Evolutionary conservation across 1,140 invertebrate genomes (phyloP), one percentile per base, ranked within the genome.

Genomic region (Hypothenemus hampei): DNA sequence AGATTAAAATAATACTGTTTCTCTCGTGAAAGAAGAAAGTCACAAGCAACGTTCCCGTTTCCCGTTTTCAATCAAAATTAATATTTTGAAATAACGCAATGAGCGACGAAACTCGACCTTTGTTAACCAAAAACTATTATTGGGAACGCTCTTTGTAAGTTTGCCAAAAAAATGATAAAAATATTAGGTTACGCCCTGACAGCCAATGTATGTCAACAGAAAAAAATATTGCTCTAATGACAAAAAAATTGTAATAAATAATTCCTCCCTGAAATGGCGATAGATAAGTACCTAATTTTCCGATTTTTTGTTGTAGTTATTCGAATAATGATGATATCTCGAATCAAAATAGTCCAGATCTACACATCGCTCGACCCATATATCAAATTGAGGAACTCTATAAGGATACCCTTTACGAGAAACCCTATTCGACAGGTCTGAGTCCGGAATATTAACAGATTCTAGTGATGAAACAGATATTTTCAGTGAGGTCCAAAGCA

Each of bases 341-440:
- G 11, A 48, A 46, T 18, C 35, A 59, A 11, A 44, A 53, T 5
- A 39, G 23, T 15, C 41, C 50, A n/a, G 39, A 57, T 18, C 29
- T 59, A 35, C 57, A 62, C 18, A 59, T 66, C 4, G 59, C 72
- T 45, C 63, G 75, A 26, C 75, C 75, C 5, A 65, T 77, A 22
- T 78, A 78, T 59, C 73, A 76, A 50, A 73, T 76, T 60, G 74
- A 78, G 48, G 74, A 78, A 48, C 64, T 78, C n/a, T 65, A 78
- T 59, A 63, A 66, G 13, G 69, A 65, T 29, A 63, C 63, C 5
- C 40, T 59, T 11, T 71, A 69, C 57, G 61, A 64, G 39, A 65
- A 65, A 54, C 65, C 67, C 11, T 46, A 52, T 40, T 45, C 47
- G 10, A 61, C 62, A 55, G 58, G 59, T 62, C 57, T 50, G 60